These are phyloP conservation scores for Clarias platycephalus DNA, from an alignment of 2,797 vertebrate species.

Conservation along the genomic window DNA sequence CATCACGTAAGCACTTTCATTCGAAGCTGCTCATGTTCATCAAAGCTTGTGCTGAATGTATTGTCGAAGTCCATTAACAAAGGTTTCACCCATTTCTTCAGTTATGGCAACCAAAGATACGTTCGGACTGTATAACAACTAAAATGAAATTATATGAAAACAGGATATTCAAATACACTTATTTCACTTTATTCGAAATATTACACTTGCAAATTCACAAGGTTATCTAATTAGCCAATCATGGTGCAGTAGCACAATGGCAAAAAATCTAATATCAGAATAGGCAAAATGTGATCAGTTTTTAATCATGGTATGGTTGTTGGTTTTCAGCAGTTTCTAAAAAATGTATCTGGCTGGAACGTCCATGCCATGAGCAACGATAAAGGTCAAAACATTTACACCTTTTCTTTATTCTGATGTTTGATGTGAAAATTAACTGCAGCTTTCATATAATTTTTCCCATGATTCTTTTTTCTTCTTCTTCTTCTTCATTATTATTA, in stretches of 20 bases:
- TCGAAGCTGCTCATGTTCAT: neutral
- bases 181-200: neutral
- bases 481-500: neutral
- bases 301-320: neutral
- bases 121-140: neutral
- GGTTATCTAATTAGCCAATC: neutral
- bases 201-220: too few relatives aligned
- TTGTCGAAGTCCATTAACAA: neutral
- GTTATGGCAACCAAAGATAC: neutral
- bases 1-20: constrained; percentile 76
- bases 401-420: neutral
- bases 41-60: neutral
- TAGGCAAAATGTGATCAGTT: neutral
- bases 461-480: too few relatives aligned
- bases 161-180: neutral
- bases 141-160: neutral
- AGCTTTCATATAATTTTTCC: neutral
- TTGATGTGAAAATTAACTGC: neutral
- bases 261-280: neutral
- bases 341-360: too few relatives aligned
- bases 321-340: neutral
- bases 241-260: neutral
- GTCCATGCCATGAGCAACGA: neutral
- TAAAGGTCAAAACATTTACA: neutral
- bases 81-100: neutral